A percentile compares a stretch with the other conserved stretches of the same genome.
These are phyloP conservation scores for Phaedon cochleariae DNA, from an alignment of 2,888 invertebrate species.

Conservation along the genomic window DNA sequence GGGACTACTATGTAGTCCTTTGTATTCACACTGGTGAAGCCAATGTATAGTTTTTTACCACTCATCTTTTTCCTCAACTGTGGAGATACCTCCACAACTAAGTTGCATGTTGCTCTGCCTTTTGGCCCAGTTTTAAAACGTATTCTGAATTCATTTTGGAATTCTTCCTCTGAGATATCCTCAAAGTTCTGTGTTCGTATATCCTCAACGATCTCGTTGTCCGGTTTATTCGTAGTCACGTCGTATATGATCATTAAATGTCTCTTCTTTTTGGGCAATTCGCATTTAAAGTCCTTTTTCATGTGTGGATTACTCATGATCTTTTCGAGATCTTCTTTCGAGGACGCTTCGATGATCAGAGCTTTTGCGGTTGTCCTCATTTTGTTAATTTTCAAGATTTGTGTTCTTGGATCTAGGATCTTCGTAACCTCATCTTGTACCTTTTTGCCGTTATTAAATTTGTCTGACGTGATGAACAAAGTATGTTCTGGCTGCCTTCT, in stretches of 20 bases:
- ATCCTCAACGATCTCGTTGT: slow-evolving; percentile 5
- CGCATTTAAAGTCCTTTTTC: slow-evolving; percentile 12
- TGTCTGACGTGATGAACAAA: background rate
- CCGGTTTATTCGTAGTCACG: background rate
- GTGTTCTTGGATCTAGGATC: background rate
- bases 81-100: background rate
- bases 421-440: background rate
- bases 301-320: background rate
- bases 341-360: background rate
- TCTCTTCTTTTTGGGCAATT: slow-evolving; percentile 7
- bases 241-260: slow-evolving; percentile 17
- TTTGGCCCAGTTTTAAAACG: background rate
- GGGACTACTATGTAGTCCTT: slow-evolving; percentile 9
- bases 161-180: background rate
- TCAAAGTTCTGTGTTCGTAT: background rate
- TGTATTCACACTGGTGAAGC: background rate
- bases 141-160: background rate
- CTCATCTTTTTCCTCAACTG: background rate
- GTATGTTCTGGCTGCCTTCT: background rate
- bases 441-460: background rate
- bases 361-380: background rate
- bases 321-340: background rate
- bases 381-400: background rate
- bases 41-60: slow-evolving; percentile 5
- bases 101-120: background rate